Evolutionary conservation across 2,797 vertebrate species (phyloP).

Genomic region (Momotus momota): DNA sequence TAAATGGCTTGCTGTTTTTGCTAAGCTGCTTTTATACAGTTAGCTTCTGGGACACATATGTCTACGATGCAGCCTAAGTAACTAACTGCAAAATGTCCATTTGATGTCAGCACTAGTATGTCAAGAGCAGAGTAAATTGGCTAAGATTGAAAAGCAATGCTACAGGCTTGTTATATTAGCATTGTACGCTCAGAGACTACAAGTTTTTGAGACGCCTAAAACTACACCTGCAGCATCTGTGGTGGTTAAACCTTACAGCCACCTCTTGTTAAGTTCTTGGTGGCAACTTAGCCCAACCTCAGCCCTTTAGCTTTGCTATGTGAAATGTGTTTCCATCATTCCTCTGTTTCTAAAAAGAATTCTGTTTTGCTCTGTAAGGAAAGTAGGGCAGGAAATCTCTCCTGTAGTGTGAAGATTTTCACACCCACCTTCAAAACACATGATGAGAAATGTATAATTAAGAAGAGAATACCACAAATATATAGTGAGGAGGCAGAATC

Average conservation of each 20-base stretch:
- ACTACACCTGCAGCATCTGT: not conserved
- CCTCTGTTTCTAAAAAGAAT: not conserved
- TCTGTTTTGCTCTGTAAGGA: not conserved
- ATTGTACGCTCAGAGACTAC: not conserved
- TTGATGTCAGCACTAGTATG: not conserved
- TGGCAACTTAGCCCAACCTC: not conserved
- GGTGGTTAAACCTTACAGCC: not conserved
- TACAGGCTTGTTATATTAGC: not conserved
- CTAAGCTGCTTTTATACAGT: not conserved
- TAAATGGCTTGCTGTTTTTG: not conserved
- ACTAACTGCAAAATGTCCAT: not conserved
- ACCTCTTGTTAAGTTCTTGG: not conserved
- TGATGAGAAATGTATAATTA: not conserved
- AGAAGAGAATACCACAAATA: not conserved
- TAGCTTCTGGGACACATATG: not conserved
- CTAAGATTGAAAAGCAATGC: not conserved
- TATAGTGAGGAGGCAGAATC: not conserved
- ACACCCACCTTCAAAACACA: not conserved
- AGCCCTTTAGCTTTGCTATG: not conserved
- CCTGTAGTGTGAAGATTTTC: not conserved
- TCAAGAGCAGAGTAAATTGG: not conserved
- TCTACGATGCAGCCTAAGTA: not conserved
- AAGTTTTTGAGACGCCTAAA: not conserved
- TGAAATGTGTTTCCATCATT: not conserved
- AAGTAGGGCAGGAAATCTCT: not conserved